Conservation (phyloP, 1,140 invertebrate species). For the Chrysopa pallens region DNA sequence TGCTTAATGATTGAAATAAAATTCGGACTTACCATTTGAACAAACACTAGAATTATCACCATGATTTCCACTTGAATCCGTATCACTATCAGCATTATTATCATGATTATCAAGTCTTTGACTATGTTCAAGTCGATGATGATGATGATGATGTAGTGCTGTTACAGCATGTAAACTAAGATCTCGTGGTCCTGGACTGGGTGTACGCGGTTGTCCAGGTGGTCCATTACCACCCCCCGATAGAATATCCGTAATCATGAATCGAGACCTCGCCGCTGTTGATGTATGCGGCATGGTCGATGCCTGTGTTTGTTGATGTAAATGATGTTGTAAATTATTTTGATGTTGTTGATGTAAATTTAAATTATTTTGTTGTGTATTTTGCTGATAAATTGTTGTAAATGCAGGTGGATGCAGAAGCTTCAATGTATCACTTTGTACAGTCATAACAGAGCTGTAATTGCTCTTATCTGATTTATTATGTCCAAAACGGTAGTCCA, state of each 20-base stretch:
- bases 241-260: conserved; percentile 65
- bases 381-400: too few species aligned
- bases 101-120: conserved; percentile 13
- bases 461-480: too few species aligned
- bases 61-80: conserved; percentile 16
- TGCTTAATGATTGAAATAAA: too few species aligned
- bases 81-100: conserved; percentile 20
- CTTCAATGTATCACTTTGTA: conserved; percentile 21
- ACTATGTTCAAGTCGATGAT: background rate
- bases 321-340: background rate
- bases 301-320: background rate
- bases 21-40: conserved; percentile 18
- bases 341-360: too few species aligned
- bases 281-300: conserved; percentile 2
- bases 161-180: conserved; percentile 16
- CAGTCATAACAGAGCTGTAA: conserved; percentile 19
- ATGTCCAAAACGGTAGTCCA: too few species aligned
- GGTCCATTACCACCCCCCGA: conserved; percentile 31
- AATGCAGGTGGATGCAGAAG: conserved; percentile 15
- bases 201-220: conserved; percentile 28
- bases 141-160: background rate
- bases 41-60: conserved; percentile 20
- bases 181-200: conserved; percentile 22
- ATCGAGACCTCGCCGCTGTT: conserved; percentile 40
- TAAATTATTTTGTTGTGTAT: too few species aligned